Base-by-base conservation (phyloP, 2,888 invertebrate species). In the Cryptocephalus moraei region DNA sequence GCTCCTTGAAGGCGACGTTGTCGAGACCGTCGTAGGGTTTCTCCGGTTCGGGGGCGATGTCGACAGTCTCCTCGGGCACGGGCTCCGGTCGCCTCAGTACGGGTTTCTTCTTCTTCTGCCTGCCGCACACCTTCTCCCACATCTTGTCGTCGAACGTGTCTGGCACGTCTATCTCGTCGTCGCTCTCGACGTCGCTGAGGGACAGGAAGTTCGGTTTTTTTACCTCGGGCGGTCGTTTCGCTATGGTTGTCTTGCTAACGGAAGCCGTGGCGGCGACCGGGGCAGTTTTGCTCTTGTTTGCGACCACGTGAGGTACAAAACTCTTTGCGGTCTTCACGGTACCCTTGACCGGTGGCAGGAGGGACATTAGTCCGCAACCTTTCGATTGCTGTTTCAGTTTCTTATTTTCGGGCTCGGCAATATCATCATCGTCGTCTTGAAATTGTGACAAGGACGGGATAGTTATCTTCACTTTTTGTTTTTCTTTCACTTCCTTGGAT, bases 1-100 rank as follows among this genome's bases (percentile, higher is more conserved):
- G 69, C 51, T 83, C 80, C 55, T 81, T 74, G 54, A 87, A 77
- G 75, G 73, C 73, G 11, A 66, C 66, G 56, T 75, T 73, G 50
- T 75, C 73, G n/a, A 78, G 63, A 43, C 75, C 74, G 42, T 73
- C 64, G 51, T 69, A 68, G 1, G 68, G 67, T 54, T 72, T 67
- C 53, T 68, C 70, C 10, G 73, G 66, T 52, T 72, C 73, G 3
- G 73, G 69, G 41, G 75, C 71, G 39, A 68, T 69, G 49, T 74
- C 69, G 50, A 73, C 67, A 43, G 66, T 65, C 57, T 70, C 70
- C 8, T 69, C 68, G 41, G 69, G 63, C 44, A 66, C 63, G 2
- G 64, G 61, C 70, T 74, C 67, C 59, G 62, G 32, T 63, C 75
- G 65, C 47, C 71, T 70, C 49, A 72, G 60, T 31, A 75, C 70